Evolutionary conservation across 2,113 vertebrate genomes (phyloP), one percentile per base, ranked within the genome.

Genomic region (Ciconia stormi): DNA sequence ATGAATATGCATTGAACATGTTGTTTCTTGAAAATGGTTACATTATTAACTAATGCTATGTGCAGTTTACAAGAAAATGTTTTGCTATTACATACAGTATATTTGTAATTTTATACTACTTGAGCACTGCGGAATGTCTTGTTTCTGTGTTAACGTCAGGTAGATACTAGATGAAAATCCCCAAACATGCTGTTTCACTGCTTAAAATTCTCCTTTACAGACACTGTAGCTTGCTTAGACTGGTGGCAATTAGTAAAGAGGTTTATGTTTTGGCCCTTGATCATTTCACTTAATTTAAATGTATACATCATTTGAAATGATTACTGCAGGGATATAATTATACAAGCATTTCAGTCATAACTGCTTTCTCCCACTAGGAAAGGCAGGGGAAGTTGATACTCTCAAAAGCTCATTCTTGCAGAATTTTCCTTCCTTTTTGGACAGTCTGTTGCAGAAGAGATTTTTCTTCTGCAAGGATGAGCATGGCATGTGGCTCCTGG

Each of bases 401-500:
- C 49, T 82, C 30, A 58, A 72, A 71, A 91, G 42, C 16, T 72
- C 52, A 49, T 50, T 80, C 53, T 58, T 87, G 53, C 32, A 85
- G 58, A 89, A 42, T 66, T 70, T 76, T 49, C 46, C n/a, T 38
- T 40, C 26, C 8, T 85, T 94, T 89, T 69, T 61, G 34, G 77
- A 55, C 2, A 10, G 30, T 8, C 59, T 74, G 32, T 70, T 59
- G 44, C 50, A 56, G 56, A 89, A 46, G 21, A 65, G 30, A 65
- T 16, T 50, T 71, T 84, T 89, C 44, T 87, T 89, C 65, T 76
- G 36, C 69, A 91, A 89, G 65, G 30, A 93, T 22, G 8, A 87
- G 25, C 0, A 0, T 9, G 20, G 19, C 29, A 52, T 3, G 13
- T 50, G 40, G 44, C 36, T 92, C 52, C 4, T 3, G 9, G 4